Base-by-base conservation (phyloP, 1,140 invertebrate genomes). In the Drosophila chauvacae region DNA sequence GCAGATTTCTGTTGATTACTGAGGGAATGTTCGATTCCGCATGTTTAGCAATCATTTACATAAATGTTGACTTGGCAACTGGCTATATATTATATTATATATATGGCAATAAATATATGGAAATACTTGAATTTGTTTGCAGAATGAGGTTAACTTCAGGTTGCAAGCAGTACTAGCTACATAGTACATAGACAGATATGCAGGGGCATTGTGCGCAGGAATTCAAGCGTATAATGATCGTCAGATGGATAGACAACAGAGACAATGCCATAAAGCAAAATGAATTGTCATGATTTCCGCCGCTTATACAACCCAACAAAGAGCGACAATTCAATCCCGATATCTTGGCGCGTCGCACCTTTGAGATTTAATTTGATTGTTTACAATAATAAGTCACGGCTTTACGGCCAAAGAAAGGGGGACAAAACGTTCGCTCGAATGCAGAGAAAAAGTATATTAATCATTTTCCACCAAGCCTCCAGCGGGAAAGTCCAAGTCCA, bases 271-370 rank as follows among this genome's bases (percentile, higher is more conserved):
- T 86, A 88, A 80, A 80, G 30, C 65, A 61, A 77, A 88, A 79
- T 72, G 68, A 78, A 88, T 83, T 86, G 83, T 80, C 84, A 83
- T 83, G 70, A 86, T 88, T 86, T 86, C 80, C 83, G 83, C 76
- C 80, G 76, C 76, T 70, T 75, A 75, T 57, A 80, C 66, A 80
- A 86, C 60, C 53, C 70, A 80, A 84, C 57, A 79, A 60, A 74
- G 62, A 64, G 64, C 56, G 58, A 77, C 61, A 75, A 76, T 57
- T 76, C 73, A 76, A 76, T 84, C 72, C 72, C 59, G 71, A 58
- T 71, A 72, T 71, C 53, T 72, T 72, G 69, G 66, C 44, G 68
- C 68, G 70, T 73, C 70, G 70, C 68, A 73, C 70, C 70, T 73
- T 73, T 72, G 37, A 71, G 55, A 73, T 73, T 72, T 73, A 73